Evolutionary conservation across 1,140 invertebrate genomes (phyloP).

Genomic region (Trichoplusia ni): DNA sequence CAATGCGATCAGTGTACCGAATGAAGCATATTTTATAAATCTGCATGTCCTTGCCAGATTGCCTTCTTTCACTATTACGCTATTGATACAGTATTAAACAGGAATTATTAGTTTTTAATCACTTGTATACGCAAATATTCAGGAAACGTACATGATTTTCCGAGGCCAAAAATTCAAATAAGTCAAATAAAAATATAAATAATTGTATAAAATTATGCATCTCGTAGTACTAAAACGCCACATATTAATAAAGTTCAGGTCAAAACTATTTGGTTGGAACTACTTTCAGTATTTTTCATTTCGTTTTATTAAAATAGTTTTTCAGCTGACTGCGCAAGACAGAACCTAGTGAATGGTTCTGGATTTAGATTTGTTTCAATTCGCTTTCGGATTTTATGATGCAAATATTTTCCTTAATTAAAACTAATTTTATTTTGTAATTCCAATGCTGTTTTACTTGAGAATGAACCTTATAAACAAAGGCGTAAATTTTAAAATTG

Average conservation of each 20-base stretch:
- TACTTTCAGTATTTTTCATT: constrained; percentile 11
- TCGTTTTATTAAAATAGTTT: constrained; percentile 10
- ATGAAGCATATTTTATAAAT: constrained; percentile 7
- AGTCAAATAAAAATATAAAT: too few species aligned
- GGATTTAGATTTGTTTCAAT: constrained; percentile 18
- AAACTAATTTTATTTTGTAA: constrained; percentile 11
- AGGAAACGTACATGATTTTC: too few species aligned
- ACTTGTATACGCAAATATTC: too few species aligned
- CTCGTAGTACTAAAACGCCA: too few species aligned
- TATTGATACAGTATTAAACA: too few species aligned
- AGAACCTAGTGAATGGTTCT: constrained; percentile 3
- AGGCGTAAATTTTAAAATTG: too few species aligned
- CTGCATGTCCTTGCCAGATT: not conserved
- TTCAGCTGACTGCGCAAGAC: not conserved
- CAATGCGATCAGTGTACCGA: constrained; percentile 8
- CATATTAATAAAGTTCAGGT: too few species aligned
- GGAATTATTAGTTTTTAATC: too few species aligned
- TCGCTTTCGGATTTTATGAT: constrained; percentile 6
- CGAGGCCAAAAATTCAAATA: too few species aligned
- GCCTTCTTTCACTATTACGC: not conserved
- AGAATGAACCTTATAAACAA: too few species aligned
- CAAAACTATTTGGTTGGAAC: too few species aligned
- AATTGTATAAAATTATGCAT: too few species aligned
- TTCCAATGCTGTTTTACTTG: not conserved
- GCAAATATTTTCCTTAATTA: constrained; percentile 12